Conservation (phyloP, 2,888 invertebrate species). For the Clunio marinus region DNA sequence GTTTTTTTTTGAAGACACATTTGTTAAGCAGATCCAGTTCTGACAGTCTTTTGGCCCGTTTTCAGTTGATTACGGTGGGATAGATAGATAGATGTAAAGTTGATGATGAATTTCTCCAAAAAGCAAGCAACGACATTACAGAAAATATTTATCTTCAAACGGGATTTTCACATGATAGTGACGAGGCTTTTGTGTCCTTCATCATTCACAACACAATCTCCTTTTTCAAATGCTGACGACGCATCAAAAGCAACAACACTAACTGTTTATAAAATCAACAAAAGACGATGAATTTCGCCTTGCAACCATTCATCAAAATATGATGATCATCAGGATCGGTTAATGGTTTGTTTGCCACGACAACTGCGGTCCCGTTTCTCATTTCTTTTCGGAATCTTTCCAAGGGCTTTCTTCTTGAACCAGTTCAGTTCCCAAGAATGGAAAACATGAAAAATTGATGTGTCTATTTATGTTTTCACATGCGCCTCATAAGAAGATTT, state of each 20-base stretch:
- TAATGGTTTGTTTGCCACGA: conserved; percentile 37
- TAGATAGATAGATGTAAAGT: too few species aligned
- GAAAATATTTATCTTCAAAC: conserved; percentile 28
- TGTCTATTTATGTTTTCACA: conserved; percentile 38
- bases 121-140: neutral
- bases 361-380: conserved; percentile 31
- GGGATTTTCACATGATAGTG: conserved; percentile 30
- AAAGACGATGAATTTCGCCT: conserved; percentile 1
- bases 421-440: neutral
- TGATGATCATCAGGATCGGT: neutral
- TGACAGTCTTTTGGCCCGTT: conserved; percentile 1
- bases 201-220: neutral
- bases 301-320: conserved; percentile 26
- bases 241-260: neutral
- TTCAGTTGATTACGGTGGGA: conserved; percentile 18
- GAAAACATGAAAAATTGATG: conserved; percentile 33
- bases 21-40: conserved; percentile 29
- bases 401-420: neutral
- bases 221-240: neutral
- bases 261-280: neutral
- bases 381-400: neutral
- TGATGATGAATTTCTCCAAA: conserved; percentile 37
- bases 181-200: conserved; percentile 22
- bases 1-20: neutral
- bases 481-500: conserved; percentile 14